These are phyloP conservation scores for Gnatocerus cornutus DNA, from an alignment of 2,888 invertebrate genomes.

Conservation along the genomic window DNA sequence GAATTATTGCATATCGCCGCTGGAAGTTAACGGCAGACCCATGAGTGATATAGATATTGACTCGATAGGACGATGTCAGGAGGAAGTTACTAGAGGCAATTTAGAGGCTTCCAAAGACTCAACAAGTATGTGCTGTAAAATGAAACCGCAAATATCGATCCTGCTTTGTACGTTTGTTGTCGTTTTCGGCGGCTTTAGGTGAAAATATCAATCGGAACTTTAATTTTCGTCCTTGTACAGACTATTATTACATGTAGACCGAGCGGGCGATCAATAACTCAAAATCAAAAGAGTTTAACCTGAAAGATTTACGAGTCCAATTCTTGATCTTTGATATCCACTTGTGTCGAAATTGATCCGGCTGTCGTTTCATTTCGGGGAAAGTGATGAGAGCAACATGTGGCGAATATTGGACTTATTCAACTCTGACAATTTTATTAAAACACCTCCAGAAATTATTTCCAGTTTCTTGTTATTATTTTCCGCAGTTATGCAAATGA, in stretches of 20 bases:
- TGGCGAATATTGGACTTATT: slow-evolving; percentile 8
- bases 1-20: slow-evolving; percentile 90
- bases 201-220: slow-evolving; percentile 54
- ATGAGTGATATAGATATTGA: slow-evolving; percentile 81
- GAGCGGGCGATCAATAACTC: slow-evolving; percentile 11
- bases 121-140: slow-evolving; percentile 50
- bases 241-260: slow-evolving; percentile 11
- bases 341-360: slow-evolving; percentile 2
- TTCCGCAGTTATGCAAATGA: background rate
- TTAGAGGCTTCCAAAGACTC: slow-evolving; percentile 73
- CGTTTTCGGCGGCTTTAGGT: slow-evolving; percentile 58
- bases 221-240: slow-evolving; percentile 10
- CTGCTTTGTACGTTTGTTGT: slow-evolving; percentile 53
- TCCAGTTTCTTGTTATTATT: background rate
- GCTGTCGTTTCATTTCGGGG: slow-evolving; percentile 9
- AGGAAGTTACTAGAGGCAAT: slow-evolving; percentile 79
- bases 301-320: slow-evolving; percentile 10
- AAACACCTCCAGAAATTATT: background rate
- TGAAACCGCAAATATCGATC: slow-evolving; percentile 50
- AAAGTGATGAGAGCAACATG: slow-evolving; percentile 22
- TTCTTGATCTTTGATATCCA: slow-evolving; percentile 18
- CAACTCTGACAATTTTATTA: background rate
- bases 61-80: slow-evolving; percentile 79
- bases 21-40: slow-evolving; percentile 86
- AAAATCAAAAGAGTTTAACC: background rate